Percentiles rank a stretch among this genome's conserved stretches.
phyloP scores from a whole-genome alignment of 2,797 vertebrate genomes.

The Alcedo quadribrachys region DNA sequence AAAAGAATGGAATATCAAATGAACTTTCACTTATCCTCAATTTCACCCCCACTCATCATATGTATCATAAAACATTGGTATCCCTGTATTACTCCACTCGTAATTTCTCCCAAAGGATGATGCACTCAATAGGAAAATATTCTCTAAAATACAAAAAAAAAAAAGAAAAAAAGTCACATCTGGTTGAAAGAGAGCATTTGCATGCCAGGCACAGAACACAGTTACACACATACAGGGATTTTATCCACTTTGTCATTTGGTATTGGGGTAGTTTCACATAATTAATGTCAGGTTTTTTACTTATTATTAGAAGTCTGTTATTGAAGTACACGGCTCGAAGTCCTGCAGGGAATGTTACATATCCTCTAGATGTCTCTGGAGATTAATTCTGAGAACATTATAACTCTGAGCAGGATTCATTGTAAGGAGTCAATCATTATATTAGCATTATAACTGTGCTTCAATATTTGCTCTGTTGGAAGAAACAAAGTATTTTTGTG shows the following conservation, averaged over 20 bases:
- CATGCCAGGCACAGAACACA: neutral
- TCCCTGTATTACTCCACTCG: neutral
- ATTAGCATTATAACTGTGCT: neutral
- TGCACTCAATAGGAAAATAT: neutral
- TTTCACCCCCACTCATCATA: neutral
- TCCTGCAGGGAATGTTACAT: neutral
- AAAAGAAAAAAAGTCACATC: neutral
- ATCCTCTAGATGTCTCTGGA: constrained; percentile 31
- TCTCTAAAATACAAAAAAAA: neutral
- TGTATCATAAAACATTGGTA: neutral
- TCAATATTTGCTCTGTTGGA: neutral
- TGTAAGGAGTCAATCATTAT: neutral
- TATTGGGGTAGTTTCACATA: neutral
- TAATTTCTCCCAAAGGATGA: neutral
- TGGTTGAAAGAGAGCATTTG: neutral
- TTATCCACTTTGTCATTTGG: neutral
- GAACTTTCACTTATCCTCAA: neutral
- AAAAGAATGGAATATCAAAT: constrained; percentile 9
- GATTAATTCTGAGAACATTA: constrained; percentile 17
- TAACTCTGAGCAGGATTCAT: neutral
- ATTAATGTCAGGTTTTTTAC: neutral
- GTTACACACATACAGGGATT: neutral
- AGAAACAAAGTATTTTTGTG: neutral
- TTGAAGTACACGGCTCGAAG: neutral
- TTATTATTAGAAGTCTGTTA: neutral